Evolutionary conservation across 1,140 invertebrate species (phyloP), one percentile per base, ranked within the genome.

Genomic region (Papilio helenus): DNA sequence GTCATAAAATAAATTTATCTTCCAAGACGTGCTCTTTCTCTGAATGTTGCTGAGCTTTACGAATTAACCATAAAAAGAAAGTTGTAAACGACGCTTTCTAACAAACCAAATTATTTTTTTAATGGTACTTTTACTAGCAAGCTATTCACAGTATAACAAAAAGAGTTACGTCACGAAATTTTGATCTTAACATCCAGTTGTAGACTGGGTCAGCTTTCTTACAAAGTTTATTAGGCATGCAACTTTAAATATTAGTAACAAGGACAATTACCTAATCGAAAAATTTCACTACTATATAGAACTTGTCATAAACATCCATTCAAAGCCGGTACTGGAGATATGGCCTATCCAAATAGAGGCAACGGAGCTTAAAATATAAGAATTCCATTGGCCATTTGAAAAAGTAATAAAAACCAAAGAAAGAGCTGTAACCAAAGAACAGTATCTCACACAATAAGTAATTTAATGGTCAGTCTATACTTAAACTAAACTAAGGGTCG

Each of bases 11-110:
- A 29, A 68, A 34, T 68, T 68, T 68, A 68, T 68, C 14, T 34
- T 12, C 12, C 23, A 29, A 12, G 9, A 29, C 26, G 26, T 68
- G 61, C 12, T 68, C 61, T 68, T 68, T 68, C 61, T 68, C 61
- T 68, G 26, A 68, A 65, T 65, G 61, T 65, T 4, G 26, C 61
- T 29, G 61, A 68, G 61, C 61, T 68, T 68, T 68, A 29, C 61
- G 61, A 14, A 68, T 68, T 29, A 29, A 68, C 61, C 61, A 68
- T 68, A 68, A 68, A 65, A 68, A 68, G 61, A 68, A 68, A 68
- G 61, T 68, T 68, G 61, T 68, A 68, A 68, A 68, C 58, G 23
- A 68, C 61, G 61, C 61, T 68, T 34, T 16, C 61, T 18, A 68
- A 34, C 29, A 68, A 68, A 34, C 26, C 61, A n/a, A 68, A 34